These are phyloP conservation scores for Cactoblastis cactorum DNA, from an alignment of 2,888 invertebrate species.

Conservation along the genomic window DNA sequence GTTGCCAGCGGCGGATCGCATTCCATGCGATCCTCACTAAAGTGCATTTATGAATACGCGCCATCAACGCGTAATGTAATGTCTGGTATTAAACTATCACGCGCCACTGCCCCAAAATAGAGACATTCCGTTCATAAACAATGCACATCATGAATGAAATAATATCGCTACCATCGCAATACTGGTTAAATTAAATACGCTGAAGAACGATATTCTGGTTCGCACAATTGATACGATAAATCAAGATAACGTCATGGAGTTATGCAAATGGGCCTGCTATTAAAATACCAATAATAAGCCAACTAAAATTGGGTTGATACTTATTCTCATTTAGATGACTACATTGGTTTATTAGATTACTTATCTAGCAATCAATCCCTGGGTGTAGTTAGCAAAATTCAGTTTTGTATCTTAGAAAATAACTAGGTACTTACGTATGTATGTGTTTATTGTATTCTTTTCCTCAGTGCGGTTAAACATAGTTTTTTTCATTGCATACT, in stretches of 20 bases:
- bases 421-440: too few species aligned
- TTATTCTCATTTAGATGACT: slow-evolving; percentile 9
- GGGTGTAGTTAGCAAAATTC: too few species aligned
- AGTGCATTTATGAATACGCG: slow-evolving; percentile 58
- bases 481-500: too few species aligned
- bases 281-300: slow-evolving; percentile 68
- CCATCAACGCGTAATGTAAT: slow-evolving; percentile 49
- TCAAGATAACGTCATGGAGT: slow-evolving; percentile 64
- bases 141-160: slow-evolving; percentile 60
- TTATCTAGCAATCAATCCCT: too few species aligned
- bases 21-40: slow-evolving; percentile 41
- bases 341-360: too few species aligned
- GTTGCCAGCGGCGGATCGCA: slow-evolving; percentile 26
- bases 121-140: slow-evolving; percentile 62
- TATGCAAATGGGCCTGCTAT: slow-evolving; percentile 65
- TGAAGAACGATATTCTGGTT: slow-evolving; percentile 46
- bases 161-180: slow-evolving; percentile 50
- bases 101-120: slow-evolving; percentile 61
- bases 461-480: too few species aligned
- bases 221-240: slow-evolving; percentile 54
- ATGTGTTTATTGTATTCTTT: too few species aligned
- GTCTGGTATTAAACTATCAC: slow-evolving; percentile 51
- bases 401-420: too few species aligned
- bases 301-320: slow-evolving; percentile 54
- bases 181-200: slow-evolving; percentile 53